These are phyloP conservation scores for Parnassius smintheus DNA, from an alignment of 2,888 invertebrate species.

Conservation along the genomic window DNA sequence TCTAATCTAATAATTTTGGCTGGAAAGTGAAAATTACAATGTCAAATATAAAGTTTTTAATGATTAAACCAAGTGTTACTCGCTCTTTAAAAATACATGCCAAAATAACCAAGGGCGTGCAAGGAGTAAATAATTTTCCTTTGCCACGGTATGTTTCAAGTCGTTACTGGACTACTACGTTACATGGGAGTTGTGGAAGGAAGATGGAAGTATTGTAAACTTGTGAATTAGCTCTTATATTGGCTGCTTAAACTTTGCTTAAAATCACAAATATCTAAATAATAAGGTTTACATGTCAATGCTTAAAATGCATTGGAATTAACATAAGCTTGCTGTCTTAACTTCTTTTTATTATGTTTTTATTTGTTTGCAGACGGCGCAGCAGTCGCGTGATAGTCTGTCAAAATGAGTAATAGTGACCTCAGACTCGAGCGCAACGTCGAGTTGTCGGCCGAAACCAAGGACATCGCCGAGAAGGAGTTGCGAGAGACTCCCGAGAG, in stretches of 20 bases:
- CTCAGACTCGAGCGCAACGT: conserved; percentile 82
- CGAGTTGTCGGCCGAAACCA: conserved; percentile 80
- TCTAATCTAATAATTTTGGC: no score
- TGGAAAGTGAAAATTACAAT: no score
- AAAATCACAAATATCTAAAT: background rate
- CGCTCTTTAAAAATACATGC: no score
- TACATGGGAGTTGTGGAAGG: background rate
- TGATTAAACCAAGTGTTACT: no score
- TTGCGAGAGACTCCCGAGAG: conserved; percentile 87
- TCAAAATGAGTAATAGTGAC: conserved; percentile 62
- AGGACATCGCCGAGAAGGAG: conserved; percentile 82
- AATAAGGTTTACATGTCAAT: background rate
- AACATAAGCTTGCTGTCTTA: background rate
- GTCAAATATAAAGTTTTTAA: no score
- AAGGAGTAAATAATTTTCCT: conserved; percentile 13
- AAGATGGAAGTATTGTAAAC: conserved; percentile 1
- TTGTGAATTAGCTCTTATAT: background rate
- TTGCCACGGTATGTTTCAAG: conserved; percentile 4
- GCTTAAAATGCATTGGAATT: background rate
- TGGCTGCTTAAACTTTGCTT: background rate
- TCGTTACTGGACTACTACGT: background rate
- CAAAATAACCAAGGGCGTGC: background rate
- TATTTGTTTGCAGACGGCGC: conserved; percentile 40
- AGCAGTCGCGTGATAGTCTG: conserved; percentile 21
- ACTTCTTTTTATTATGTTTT: conserved; percentile 7